Conservation (phyloP, 2,113 vertebrate species). For the Neofelis nebulosa region DNA sequence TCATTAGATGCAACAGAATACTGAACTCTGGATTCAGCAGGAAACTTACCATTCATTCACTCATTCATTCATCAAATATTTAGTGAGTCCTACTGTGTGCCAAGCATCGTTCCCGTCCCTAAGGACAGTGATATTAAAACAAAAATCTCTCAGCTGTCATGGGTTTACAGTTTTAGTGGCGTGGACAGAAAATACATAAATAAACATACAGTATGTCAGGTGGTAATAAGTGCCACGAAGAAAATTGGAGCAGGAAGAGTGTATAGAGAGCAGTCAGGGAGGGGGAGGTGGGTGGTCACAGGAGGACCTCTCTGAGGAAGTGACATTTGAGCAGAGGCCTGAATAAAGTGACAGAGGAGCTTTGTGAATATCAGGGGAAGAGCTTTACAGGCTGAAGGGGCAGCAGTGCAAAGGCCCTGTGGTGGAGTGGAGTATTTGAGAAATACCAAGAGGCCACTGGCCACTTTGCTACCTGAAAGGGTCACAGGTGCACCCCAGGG, state of each 20-base stretch:
- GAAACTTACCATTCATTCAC: neutral
- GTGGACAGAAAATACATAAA: neutral
- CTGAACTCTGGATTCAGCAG: neutral
- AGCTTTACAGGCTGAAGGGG: neutral
- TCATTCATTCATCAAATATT: neutral
- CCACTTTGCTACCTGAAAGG: neutral
- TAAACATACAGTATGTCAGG: neutral
- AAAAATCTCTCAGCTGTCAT: neutral
- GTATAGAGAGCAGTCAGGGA: neutral
- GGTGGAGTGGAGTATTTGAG: neutral
- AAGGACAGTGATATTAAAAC: neutral
- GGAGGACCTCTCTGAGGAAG: neutral
- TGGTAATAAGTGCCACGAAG: neutral
- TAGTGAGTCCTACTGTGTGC: neutral
- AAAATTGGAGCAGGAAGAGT: neutral
- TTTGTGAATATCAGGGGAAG: neutral
- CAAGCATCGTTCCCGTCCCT: neutral
- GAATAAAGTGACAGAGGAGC: neutral
- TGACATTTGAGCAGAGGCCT: neutral
- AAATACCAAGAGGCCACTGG: neutral
- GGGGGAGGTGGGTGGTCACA: rapidly evolving
- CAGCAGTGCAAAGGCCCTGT: neutral
- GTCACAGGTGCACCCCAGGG: neutral
- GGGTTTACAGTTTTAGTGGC: neutral
- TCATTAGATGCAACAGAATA: neutral